Base-by-base conservation (phyloP, 2,888 invertebrate genomes). In the Trichogramma evanescens region DNA sequence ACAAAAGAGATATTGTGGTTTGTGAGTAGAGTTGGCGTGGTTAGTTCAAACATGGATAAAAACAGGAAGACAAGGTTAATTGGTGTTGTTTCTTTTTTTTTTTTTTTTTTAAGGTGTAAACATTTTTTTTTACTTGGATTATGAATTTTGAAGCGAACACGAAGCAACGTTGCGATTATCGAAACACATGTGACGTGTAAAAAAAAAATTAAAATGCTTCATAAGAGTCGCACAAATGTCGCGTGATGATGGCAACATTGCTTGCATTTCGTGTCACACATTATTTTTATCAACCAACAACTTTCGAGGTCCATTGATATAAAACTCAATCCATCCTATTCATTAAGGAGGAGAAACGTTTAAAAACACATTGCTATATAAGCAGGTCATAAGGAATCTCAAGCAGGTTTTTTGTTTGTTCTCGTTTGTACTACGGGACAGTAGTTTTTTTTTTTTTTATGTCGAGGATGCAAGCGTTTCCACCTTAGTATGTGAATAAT, bases 381-480 rank as follows among this genome's bases (percentile, higher is more conserved):
- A 63, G 58, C 63, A 53, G 55, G 53, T 60, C 46, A 10, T 26
- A 53, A 56, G 58, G 52, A 63, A 9, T n/a, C 50, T 60, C 60
- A 63, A 63, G 60, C 63, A 63, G 63, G 63, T 50, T 6, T 48
- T 48, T 6, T 48, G 5, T 48, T 10, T 6, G 6, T 48, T 48
- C 6, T 10, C 8, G 4, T 48, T 10, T 26, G 26, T 26, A 26
- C 26, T 26, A 26, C 26, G 26, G 26, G 26, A 26, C 26, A 26
- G 26, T 26, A 10, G 5, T 56, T 57, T 6, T 51, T 63, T 49
- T n/a, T 26, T 41, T 46, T 10, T 46, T 48, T 1, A 13, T 48
- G 40, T 57, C 43, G 9, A 60, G 59, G 57, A 63, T 61, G 63
- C 63, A 63, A 63, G 63, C 56, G 48, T 51, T 56, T 54, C 39